These are phyloP conservation scores for Sus cebifrons DNA, from an alignment of 2,797 vertebrate genomes.

Conservation along the genomic window DNA sequence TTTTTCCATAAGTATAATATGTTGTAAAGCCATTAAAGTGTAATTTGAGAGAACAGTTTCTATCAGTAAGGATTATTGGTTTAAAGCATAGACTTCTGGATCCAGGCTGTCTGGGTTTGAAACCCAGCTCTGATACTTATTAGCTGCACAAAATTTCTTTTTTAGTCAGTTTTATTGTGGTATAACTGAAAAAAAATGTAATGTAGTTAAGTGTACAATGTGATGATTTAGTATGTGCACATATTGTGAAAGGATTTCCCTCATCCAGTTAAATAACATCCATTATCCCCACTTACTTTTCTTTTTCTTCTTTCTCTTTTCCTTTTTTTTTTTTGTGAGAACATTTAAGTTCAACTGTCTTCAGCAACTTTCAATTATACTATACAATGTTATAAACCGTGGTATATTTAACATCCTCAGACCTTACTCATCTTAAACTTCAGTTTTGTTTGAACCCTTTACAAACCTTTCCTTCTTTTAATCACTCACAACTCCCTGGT, in stretches of 20 bases:
- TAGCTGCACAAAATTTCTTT: background rate
- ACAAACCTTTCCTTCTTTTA: background rate
- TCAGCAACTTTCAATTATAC: background rate
- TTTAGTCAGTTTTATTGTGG: background rate
- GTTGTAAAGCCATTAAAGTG: background rate
- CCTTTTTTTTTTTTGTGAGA: background rate
- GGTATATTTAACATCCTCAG: background rate
- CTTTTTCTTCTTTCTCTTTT: background rate
- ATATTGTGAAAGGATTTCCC: background rate
- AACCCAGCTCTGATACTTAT: background rate
- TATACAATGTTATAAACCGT: background rate
- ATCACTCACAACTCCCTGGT: background rate
- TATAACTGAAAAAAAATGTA: background rate
- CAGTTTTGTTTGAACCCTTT: background rate
- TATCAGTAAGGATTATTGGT: background rate
- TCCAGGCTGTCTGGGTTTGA: background rate
- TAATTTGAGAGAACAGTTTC: slow-evolving; percentile 19
- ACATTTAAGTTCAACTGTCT: background rate
- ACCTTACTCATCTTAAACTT: background rate
- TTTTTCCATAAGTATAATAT: background rate
- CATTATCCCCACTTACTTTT: background rate
- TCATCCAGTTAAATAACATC: background rate
- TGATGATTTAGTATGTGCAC: background rate
- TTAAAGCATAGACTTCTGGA: background rate
- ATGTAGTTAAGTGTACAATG: background rate